phyloP scores from a whole-genome alignment of 1,140 invertebrate species.

The Nebria ingens region DNA sequence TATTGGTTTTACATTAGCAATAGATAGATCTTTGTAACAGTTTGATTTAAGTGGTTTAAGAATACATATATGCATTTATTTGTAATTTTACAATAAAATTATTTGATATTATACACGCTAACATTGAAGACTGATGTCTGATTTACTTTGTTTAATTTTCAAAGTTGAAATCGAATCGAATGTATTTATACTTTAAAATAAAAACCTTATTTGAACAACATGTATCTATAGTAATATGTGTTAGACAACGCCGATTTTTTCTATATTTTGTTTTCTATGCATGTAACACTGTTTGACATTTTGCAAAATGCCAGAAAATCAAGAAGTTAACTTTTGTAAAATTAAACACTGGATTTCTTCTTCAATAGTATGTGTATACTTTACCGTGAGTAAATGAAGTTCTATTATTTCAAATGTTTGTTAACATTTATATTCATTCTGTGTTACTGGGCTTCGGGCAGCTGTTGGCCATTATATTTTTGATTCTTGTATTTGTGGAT shows the following conservation, averaged over 20 bases:
- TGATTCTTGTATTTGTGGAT: too few species aligned
- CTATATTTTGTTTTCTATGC: too few species aligned
- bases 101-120: background rate
- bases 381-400: background rate
- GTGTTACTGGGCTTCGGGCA: too few species aligned
- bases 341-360: background rate
- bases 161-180: constrained; percentile 5
- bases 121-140: background rate
- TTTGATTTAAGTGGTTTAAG: background rate
- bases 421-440: too few species aligned
- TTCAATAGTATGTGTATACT: background rate
- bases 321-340: background rate
- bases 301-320: background rate
- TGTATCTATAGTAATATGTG: too few species aligned
- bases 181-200: background rate
- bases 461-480: too few species aligned
- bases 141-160: background rate
- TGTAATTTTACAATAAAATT: constrained; percentile 7
- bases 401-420: too few species aligned
- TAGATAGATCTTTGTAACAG: background rate
- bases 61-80: background rate
- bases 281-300: too few species aligned
- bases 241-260: too few species aligned
- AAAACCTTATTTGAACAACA: background rate
- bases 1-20: background rate